These are phyloP conservation scores for Montifringilla adamsi DNA, from an alignment of 2,113 vertebrate genomes.

Conservation along the genomic window DNA sequence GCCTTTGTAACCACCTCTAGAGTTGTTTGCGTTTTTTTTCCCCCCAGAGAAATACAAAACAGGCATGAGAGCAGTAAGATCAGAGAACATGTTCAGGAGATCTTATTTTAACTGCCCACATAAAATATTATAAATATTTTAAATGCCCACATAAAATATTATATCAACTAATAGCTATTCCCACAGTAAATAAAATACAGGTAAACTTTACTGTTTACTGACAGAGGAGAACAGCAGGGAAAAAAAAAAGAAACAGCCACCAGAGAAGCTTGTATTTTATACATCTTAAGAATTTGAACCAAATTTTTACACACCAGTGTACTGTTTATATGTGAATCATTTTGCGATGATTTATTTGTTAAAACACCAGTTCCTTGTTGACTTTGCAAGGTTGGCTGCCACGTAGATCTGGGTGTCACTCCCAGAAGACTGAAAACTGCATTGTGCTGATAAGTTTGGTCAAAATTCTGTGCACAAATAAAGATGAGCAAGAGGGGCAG, in stretches of 20 bases:
- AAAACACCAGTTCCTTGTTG: neutral
- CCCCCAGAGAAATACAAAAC: neutral
- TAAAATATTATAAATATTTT: neutral
- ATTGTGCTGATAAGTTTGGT: neutral
- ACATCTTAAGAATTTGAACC: neutral
- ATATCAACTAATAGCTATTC: neutral
- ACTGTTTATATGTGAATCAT: neutral
- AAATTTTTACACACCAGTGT: neutral
- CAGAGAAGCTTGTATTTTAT: neutral
- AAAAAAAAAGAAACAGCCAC: neutral
- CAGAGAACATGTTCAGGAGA: neutral
- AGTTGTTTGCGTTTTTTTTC: neutral
- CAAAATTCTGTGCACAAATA: neutral
- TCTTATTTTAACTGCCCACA: slow-evolving; percentile 2
- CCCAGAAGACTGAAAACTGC: neutral
- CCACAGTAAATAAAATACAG: slow-evolving; percentile 34
- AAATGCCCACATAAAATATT: neutral
- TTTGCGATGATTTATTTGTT: neutral
- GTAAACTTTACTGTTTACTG: neutral
- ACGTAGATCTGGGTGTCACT: neutral
- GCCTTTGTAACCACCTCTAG: neutral
- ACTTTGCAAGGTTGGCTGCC: neutral
- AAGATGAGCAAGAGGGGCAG: neutral
- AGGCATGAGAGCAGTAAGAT: neutral
- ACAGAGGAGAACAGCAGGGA: neutral